These are phyloP conservation scores for Lymantria monacha DNA, from an alignment of 2,888 invertebrate species.

Conservation along the genomic window DNA sequence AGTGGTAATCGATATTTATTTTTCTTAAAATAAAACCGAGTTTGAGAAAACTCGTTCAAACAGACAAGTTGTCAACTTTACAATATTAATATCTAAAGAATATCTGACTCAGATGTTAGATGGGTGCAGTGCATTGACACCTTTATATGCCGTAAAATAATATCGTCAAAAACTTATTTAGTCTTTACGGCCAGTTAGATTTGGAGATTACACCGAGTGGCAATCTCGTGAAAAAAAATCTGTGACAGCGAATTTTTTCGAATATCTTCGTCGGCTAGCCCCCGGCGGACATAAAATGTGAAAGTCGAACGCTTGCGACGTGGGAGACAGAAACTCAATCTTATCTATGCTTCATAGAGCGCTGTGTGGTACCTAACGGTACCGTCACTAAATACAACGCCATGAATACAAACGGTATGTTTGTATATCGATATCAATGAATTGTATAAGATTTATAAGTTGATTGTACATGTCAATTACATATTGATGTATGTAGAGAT, in stretches of 20 bases:
- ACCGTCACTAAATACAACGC: constrained; percentile 13
- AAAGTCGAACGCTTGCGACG: constrained; percentile 49
- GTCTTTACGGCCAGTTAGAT: constrained; percentile 68
- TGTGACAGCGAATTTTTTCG: constrained; percentile 59
- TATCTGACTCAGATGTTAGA: background rate
- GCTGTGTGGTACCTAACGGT: no score
- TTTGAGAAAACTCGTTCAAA: no score
- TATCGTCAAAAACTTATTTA: constrained; percentile 46
- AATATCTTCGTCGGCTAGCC: constrained; percentile 42
- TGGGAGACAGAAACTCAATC: constrained; percentile 58
- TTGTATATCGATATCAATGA: constrained; percentile 24
- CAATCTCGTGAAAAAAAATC: constrained; percentile 44
- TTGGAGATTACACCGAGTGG: constrained; percentile 57
- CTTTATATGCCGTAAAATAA: constrained; percentile 27
- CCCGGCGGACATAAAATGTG: constrained; percentile 43
- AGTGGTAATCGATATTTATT: no score
- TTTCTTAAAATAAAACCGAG: no score
- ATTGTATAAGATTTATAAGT: constrained; percentile 25
- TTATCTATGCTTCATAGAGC: constrained; percentile 29
- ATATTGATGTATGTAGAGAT: constrained; percentile 20
- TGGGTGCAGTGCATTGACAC: constrained; percentile 33
- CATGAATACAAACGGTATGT: constrained; percentile 33
- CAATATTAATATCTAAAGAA: no score
- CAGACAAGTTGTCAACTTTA: no score
- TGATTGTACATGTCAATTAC: constrained; percentile 26